These are phyloP conservation scores for Gallinago nigripennis DNA, from an alignment of 2,797 vertebrate genomes.

Conservation along the genomic window DNA sequence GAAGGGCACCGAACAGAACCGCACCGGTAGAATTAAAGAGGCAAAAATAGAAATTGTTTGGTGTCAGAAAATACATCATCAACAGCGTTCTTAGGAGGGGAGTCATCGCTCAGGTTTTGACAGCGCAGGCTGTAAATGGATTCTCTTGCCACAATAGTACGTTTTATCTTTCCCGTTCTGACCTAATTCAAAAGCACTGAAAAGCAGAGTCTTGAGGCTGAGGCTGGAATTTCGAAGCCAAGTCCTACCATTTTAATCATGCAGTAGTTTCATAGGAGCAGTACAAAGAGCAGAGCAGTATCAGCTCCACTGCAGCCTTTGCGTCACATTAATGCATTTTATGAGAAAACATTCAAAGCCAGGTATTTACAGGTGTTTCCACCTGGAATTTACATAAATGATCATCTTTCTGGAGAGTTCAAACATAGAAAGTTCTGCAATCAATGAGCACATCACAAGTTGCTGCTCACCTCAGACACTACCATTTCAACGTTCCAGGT, in stretches of 20 bases:
- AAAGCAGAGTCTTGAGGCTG: background rate
- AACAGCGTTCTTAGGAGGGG: background rate
- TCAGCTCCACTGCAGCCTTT: background rate
- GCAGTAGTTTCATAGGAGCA: background rate
- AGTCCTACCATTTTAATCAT: background rate
- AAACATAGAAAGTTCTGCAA: background rate
- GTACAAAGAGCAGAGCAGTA: background rate
- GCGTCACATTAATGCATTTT: background rate
- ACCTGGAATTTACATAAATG: background rate
- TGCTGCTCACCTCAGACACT: background rate
- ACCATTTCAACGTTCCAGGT: background rate
- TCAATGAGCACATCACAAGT: background rate
- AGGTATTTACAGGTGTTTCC: background rate
- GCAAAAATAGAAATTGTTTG: slow-evolving; percentile 28
- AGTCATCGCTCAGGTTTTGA: slow-evolving; percentile 31
- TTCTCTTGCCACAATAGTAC: background rate
- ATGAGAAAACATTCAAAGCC: background rate
- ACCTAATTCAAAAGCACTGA: background rate
- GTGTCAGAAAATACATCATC: background rate
- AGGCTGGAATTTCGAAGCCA: background rate
- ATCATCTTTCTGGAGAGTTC: background rate
- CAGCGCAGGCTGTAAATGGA: slow-evolving; percentile 1
- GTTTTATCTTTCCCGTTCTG: background rate
- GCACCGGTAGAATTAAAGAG: background rate
- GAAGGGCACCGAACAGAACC: background rate